Conservation (phyloP, 2,888 invertebrate genomes). For the Cetonia aurata region DNA sequence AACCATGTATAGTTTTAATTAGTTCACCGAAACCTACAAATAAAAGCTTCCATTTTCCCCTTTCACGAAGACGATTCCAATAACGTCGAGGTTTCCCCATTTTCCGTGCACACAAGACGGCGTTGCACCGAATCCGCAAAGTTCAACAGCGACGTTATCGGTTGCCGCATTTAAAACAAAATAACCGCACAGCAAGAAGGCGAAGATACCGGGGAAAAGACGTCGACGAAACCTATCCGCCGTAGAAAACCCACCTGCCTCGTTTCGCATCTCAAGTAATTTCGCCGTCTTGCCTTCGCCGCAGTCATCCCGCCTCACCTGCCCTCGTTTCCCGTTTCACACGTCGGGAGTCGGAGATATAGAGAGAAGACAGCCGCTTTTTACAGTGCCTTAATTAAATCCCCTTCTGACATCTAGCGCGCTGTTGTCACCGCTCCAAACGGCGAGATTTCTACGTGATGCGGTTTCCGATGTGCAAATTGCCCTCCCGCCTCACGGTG, state of each 20-base stretch:
- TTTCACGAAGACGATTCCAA: slow-evolving; percentile 1
- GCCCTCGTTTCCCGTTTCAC: slow-evolving; percentile 40
- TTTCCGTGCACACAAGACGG: not conserved
- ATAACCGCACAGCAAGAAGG: slow-evolving; percentile 32
- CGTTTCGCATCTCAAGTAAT: slow-evolving; percentile 39
- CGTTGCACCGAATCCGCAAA: slow-evolving; percentile 23
- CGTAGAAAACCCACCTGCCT: slow-evolving; percentile 27
- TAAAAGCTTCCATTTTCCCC: not conserved
- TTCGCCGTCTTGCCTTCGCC: slow-evolving; percentile 29
- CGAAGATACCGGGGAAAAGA: slow-evolving; percentile 26
- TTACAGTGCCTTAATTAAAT: slow-evolving; percentile 68
- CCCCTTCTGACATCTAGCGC: slow-evolving; percentile 67
- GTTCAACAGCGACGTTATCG: slow-evolving; percentile 23
- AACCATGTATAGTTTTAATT: not conserved
- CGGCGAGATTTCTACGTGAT: slow-evolving; percentile 67
- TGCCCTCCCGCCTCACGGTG: slow-evolving; percentile 56
- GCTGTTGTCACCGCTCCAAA: slow-evolving; percentile 66
- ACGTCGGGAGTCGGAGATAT: slow-evolving; percentile 40
- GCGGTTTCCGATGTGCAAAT: slow-evolving; percentile 67
- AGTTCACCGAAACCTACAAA: slow-evolving; percentile 5
- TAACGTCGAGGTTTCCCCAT: slow-evolving; percentile 3
- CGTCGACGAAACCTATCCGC: slow-evolving; percentile 19
- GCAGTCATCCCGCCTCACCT: slow-evolving; percentile 24
- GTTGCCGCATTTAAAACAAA: slow-evolving; percentile 35
- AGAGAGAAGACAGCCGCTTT: slow-evolving; percentile 58